phyloP scores from a whole-genome alignment of 2,797 vertebrate species.

The Leptatherina wallacei region DNA sequence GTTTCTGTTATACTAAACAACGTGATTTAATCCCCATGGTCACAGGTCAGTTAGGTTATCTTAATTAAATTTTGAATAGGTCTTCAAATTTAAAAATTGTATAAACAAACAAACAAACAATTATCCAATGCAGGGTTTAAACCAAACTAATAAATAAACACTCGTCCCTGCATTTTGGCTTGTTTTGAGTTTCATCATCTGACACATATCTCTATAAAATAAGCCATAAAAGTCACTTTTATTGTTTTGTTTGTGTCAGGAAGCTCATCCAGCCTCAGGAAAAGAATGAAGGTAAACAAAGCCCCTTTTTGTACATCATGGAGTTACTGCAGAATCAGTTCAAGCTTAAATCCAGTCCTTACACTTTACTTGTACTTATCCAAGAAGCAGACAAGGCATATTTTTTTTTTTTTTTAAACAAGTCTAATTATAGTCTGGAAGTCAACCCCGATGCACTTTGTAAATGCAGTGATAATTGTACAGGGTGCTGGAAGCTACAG shows the following conservation, averaged over 20 bases:
- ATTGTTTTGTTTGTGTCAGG: slow-evolving; percentile 66
- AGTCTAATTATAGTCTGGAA: slow-evolving; percentile 51
- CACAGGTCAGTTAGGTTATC: background rate
- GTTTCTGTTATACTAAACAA: background rate
- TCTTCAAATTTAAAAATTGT: background rate
- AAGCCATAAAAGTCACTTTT: slow-evolving; percentile 51
- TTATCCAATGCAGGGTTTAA: too few species aligned
- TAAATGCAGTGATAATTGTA: slow-evolving; percentile 45
- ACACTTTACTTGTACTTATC: slow-evolving; percentile 29
- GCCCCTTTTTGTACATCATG: slow-evolving; percentile 19
- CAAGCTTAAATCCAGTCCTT: slow-evolving; percentile 39
- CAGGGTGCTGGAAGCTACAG: background rate
- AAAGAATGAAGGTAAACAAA: slow-evolving; percentile 32
- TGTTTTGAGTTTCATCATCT: background rate
- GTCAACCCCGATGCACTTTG: slow-evolving; percentile 24
- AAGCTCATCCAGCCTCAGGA: slow-evolving; percentile 51
- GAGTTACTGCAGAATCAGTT: slow-evolving; percentile 37
- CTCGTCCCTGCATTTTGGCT: background rate
- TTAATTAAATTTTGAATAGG: background rate
- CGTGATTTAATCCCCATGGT: background rate
- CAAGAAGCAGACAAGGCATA: slow-evolving; percentile 21
- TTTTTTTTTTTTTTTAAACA: slow-evolving; percentile 25
- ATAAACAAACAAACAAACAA: background rate
- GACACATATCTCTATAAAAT: background rate
- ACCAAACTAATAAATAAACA: background rate